phyloP scores from a whole-genome alignment of 2,888 invertebrate species.

The Epinotia brunnichana region DNA sequence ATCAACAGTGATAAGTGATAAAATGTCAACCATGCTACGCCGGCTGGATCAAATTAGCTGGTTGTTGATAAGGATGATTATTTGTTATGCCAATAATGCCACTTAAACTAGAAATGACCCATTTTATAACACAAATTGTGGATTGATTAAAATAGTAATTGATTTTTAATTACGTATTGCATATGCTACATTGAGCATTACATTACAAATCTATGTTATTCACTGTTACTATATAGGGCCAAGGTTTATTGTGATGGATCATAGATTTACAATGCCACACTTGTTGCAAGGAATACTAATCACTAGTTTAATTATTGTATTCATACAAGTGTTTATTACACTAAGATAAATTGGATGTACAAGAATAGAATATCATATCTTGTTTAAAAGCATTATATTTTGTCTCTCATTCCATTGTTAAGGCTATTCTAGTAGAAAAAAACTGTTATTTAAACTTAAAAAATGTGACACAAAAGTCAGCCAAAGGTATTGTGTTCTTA shows the following conservation, averaged over 20 bases:
- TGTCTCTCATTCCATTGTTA: not conserved
- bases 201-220: constrained; percentile 14
- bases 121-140: not conserved
- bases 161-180: not conserved
- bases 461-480: too few relatives aligned
- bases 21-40: too few relatives aligned
- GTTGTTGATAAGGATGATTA: too few relatives aligned
- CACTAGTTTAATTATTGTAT: not conserved
- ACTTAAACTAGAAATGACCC: not conserved
- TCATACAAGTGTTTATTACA: not conserved
- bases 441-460: not conserved
- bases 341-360: not conserved
- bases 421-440: not conserved
- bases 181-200: not conserved
- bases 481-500: not conserved
- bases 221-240: constrained; percentile 6
- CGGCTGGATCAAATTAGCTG: too few relatives aligned
- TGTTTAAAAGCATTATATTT: not conserved
- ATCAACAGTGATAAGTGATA: too few relatives aligned
- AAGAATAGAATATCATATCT: not conserved
- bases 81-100: not conserved
- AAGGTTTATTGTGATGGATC: constrained; percentile 7
- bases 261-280: constrained; percentile 2
- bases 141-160: not conserved
- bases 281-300: constrained; percentile 10